Conservation (phyloP, 2,888 invertebrate species). For the Pyrrhopygopsis socrates region DNA sequence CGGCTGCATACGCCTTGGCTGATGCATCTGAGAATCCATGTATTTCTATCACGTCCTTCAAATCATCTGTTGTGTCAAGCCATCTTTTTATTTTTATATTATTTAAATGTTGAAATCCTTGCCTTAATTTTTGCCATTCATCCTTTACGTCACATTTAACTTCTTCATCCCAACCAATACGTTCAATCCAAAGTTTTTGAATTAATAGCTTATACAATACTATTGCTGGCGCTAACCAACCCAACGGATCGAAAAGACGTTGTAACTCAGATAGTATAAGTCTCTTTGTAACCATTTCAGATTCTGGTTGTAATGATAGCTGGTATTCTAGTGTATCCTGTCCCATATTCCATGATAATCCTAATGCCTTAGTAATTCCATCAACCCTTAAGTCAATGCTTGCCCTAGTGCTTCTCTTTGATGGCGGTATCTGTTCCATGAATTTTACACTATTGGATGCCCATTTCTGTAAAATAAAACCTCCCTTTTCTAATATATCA, state of each 20-base stretch:
- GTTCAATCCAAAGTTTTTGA: slow-evolving; percentile 71
- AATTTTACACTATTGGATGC: slow-evolving; percentile 29
- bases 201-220: slow-evolving; percentile 60
- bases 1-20: slow-evolving; percentile 36
- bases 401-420: not conserved
- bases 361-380: slow-evolving; percentile 23
- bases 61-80: slow-evolving; percentile 9
- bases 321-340: slow-evolving; percentile 24
- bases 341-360: slow-evolving; percentile 32
- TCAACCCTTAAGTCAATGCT: slow-evolving; percentile 4
- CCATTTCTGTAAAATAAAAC: slow-evolving; percentile 45
- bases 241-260: slow-evolving; percentile 60
- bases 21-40: slow-evolving; percentile 54
- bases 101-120: not conserved
- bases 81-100: slow-evolving; percentile 24
- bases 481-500: slow-evolving; percentile 9
- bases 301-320: not conserved
- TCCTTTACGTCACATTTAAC: slow-evolving; percentile 21
- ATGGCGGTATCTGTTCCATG: slow-evolving; percentile 14
- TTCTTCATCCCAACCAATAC: slow-evolving; percentile 72
- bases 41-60: slow-evolving; percentile 2
- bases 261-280: slow-evolving; percentile 38
- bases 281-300: slow-evolving; percentile 29
- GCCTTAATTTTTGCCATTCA: slow-evolving; percentile 16
- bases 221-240: slow-evolving; percentile 62